Evolutionary conservation across 23 tunicate genomes (phyloP), one percentile per base, ranked within the genome.

Genomic region (Botrylloides violaceus): DNA sequence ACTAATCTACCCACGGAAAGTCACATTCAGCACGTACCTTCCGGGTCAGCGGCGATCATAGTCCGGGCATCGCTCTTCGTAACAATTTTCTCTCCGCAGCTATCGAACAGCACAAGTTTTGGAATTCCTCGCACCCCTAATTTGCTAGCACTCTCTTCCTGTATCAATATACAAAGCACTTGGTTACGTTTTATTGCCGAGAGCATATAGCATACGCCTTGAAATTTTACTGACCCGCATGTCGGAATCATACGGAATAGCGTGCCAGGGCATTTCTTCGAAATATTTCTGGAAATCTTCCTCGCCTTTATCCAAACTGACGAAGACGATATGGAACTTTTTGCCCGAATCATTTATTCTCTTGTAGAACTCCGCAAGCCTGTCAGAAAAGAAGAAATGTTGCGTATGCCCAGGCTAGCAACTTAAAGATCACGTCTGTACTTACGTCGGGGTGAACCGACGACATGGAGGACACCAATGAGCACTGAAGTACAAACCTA

Each of bases 401-500:
- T n/a, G n/a, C n/a, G n/a, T n/a, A n/a, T n/a, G n/a, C n/a, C n/a
- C n/a, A n/a, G n/a, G n/a, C n/a, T n/a, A n/a, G n/a, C n/a, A n/a
- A n/a, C n/a, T n/a, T n/a, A n/a, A n/a, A n/a, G n/a, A n/a, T n/a
- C n/a, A n/a, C n/a, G n/a, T n/a, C n/a, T n/a, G n/a, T n/a, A n/a
- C 65, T 20, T 23, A 60, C 65, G 21, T 60, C 18, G 65, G 65
- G 18, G 65, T 60, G 26, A 60, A 60, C 0, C 24, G 1, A 25
- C 65, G 21, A 23, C 65, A 60, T 60, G 65, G 65, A 20, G 65
- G 65, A 1, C 65, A 60, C 65, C 65, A 60, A 23, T 60, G 65
- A 15, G 65, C 65, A 60, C 65, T 23, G 65, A 60, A 60, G 65
- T 60, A 60, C 26, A 60, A 23, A 20, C 65, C 65, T 23, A 60